These are phyloP conservation scores for Drosophila yooni DNA, from an alignment of 2,888 invertebrate genomes.

Conservation along the genomic window DNA sequence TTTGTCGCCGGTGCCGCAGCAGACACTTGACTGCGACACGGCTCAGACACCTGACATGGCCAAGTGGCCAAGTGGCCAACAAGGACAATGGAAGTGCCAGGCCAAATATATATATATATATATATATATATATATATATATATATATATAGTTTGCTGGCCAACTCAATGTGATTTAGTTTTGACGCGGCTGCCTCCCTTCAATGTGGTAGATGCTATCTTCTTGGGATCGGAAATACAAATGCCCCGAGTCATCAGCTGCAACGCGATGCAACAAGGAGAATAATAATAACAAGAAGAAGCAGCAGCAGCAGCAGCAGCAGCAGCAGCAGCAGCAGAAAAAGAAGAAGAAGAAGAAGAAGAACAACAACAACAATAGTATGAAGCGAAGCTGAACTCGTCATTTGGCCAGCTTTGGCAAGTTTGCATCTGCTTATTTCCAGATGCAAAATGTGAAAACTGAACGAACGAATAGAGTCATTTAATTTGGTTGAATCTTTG, in stretches of 20 bases:
- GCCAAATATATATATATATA: neutral
- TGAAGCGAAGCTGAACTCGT: neutral
- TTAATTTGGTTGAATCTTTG: slow-evolving; percentile 8
- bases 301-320: neutral
- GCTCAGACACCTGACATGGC: slow-evolving; percentile 57
- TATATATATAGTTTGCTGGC: neutral
- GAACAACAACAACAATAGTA: neutral
- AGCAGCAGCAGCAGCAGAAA: too few relatives aligned
- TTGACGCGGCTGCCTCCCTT: slow-evolving; percentile 49
- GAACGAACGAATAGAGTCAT: neutral
- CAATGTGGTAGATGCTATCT: slow-evolving; percentile 51
- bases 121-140: too few relatives aligned
- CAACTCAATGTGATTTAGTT: slow-evolving; percentile 66
- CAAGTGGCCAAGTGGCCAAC: slow-evolving; percentile 28
- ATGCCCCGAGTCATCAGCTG: slow-evolving; percentile 72
- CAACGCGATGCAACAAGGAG: slow-evolving; percentile 25
- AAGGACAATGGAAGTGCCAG: slow-evolving; percentile 8
- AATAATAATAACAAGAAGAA: neutral
- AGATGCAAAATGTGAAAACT: slow-evolving; percentile 1
- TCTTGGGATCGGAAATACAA: slow-evolving; percentile 64
- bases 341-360: neutral
- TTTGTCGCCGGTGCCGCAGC: slow-evolving; percentile 48
- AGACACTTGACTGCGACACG: slow-evolving; percentile 57
- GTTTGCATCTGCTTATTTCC: neutral
- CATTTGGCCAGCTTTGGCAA: slow-evolving; percentile 1